Percentiles rank a stretch among this genome's conserved stretches.
Conservation (phyloP, 2,888 invertebrate species). For the Dioctria linearis region DNA sequence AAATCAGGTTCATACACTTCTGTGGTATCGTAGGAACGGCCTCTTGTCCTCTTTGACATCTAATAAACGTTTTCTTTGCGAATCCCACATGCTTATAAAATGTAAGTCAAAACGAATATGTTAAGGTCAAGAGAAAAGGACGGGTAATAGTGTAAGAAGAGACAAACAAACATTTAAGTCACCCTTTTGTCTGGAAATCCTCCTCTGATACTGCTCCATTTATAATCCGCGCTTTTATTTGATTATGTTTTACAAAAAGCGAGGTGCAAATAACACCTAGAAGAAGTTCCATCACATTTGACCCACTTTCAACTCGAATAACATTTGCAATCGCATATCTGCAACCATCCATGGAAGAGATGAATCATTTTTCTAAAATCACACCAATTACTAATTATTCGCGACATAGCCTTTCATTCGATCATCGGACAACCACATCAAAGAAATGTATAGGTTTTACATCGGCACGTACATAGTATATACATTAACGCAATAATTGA, state of each 20-base stretch:
- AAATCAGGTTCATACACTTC: background rate
- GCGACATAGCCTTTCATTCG: conserved; percentile 21
- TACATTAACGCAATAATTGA: background rate
- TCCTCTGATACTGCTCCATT: conserved; percentile 40
- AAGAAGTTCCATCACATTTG: conserved; percentile 47
- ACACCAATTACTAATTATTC: background rate
- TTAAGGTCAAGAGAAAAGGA: conserved; percentile 41
- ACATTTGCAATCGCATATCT: conserved; percentile 29
- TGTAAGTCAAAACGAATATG: conserved; percentile 2
- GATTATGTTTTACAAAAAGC: conserved; percentile 36
- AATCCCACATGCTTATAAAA: background rate
- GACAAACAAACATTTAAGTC: conserved; percentile 38
- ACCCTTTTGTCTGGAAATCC: conserved; percentile 43
- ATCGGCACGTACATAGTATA: background rate
- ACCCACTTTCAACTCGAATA: conserved; percentile 46
- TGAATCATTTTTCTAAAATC: conserved; percentile 26
- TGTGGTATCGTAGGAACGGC: background rate
- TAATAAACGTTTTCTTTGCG: background rate
- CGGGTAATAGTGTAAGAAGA: background rate
- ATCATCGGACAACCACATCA: background rate
- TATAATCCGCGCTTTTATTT: conserved; percentile 12
- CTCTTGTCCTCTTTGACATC: background rate
- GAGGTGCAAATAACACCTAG: conserved; percentile 38
- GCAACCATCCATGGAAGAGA: conserved; percentile 1
- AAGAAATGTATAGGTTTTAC: background rate